These are phyloP conservation scores for Morus bassanus DNA, from an alignment of 2,797 vertebrate species.

Conservation along the genomic window DNA sequence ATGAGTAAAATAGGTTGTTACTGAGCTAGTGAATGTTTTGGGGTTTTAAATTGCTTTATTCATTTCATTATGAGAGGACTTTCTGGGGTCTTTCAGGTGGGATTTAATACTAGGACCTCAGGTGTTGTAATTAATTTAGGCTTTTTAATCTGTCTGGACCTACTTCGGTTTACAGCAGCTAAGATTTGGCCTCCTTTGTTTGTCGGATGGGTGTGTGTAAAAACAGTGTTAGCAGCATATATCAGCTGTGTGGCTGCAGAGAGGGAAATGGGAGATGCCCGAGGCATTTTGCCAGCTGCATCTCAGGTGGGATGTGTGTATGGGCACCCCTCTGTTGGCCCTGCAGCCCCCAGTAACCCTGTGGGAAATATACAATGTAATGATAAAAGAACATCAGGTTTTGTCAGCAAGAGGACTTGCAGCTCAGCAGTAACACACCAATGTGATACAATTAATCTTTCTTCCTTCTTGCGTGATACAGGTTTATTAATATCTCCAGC, in stretches of 20 bases:
- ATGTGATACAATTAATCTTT: not conserved
- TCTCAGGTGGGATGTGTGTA: not conserved
- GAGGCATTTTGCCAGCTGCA: not conserved
- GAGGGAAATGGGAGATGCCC: not conserved
- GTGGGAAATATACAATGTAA: not conserved
- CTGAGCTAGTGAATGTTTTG: not conserved
- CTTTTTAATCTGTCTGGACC: not conserved
- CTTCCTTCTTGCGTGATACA: not conserved
- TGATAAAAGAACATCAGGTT: not conserved
- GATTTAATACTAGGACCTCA: not conserved
- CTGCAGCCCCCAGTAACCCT: not conserved
- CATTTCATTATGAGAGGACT: not conserved
- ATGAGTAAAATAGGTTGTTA: not conserved
- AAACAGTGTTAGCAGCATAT: not conserved
- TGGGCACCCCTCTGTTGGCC: not conserved
- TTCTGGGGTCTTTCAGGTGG: not conserved
- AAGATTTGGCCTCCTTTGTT: not conserved
- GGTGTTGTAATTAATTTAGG: not conserved
- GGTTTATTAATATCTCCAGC: not conserved
- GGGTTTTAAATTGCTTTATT: not conserved
- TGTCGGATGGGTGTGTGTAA: not conserved
- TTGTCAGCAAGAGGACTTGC: not conserved
- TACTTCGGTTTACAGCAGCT: not conserved
- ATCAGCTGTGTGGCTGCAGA: not conserved
- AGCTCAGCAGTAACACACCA: not conserved